Base-by-base conservation (phyloP, 2,888 invertebrate species). In the Philopedon plagiatum region DNA sequence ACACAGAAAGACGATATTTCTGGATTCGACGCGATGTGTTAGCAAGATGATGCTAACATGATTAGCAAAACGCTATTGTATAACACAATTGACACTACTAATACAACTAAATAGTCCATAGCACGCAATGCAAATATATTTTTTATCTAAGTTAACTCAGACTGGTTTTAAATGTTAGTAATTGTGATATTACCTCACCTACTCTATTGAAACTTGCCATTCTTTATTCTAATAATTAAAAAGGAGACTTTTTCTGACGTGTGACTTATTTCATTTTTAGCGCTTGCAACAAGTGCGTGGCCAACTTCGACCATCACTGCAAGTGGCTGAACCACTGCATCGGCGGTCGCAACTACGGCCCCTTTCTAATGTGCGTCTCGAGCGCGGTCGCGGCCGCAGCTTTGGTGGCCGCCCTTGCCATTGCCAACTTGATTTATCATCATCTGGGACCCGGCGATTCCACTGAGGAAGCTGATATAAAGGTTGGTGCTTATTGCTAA, bases 291-390 rank as follows among this genome's bases (percentile, higher is more conserved):
- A 99, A 99, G 89, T 99, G 99, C 86, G 94, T 99, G 60, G 91
- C 92, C 11, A 90, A 91, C 70, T 99, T 99, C 86, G 98, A 99
- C 85, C 98, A 98, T 85, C 98, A 99, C 86, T 99, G 98, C 89
- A 97, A 97, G 89, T 99, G 99, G 98, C 88, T 99, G 78, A 99
- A 99, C 88, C 98, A 97, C 86, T 99, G 99, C 87, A 91, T 99
- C 74, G 99, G 99, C 7, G 90, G 90, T 49, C 89, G 96, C 78
- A 98, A 98, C 85, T 98, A 98, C 88, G 89, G 88, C 46, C 91
- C 92, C 26, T 96, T 96, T 85, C 89, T 95, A 77, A 90, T 92
- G 83, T 93, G 94, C 82, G 92, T 96, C 65, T 88, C 91, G 69
- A 93, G 94, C 61, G 95, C 95, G 19, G 90, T 94, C 74, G 86